Evolutionary conservation across 2,888 invertebrate species (phyloP).

Genomic region (Dynastes grantii): DNA sequence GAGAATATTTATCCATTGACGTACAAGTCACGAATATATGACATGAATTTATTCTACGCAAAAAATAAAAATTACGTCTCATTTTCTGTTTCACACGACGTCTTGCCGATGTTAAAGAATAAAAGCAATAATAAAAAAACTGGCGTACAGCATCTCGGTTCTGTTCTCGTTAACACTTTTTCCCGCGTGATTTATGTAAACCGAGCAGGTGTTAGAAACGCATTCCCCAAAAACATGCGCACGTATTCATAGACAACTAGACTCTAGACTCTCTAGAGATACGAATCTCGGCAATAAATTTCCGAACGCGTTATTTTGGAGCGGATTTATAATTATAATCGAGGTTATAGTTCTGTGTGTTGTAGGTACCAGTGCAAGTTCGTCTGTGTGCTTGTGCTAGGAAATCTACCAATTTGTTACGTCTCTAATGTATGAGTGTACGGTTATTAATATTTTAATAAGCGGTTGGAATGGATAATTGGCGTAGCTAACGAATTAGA

Average conservation of each 20-base stretch:
- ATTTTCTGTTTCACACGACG: no score
- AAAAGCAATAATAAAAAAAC: no score
- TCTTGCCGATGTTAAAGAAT: no score
- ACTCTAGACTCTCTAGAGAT: slow-evolving; percentile 3
- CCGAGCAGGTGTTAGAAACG: slow-evolving; percentile 28
- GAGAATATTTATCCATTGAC: no score
- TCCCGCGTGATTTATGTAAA: slow-evolving; percentile 18
- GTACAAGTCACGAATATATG: no score
- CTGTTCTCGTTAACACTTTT: neutral
- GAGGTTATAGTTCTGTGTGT: neutral
- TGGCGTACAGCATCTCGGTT: neutral
- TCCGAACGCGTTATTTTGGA: slow-evolving; percentile 20
- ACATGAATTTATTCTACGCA: no score
- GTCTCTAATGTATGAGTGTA: neutral
- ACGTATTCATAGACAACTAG: neutral
- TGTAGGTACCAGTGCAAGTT: neutral
- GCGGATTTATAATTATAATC: slow-evolving; percentile 35
- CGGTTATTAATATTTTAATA: slow-evolving; percentile 27
- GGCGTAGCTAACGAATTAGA: neutral
- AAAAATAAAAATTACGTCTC: no score
- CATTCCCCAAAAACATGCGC: slow-evolving; percentile 11
- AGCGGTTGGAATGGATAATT: slow-evolving; percentile 3
- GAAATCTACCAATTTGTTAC: slow-evolving; percentile 36
- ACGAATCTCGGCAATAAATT: slow-evolving; percentile 25
- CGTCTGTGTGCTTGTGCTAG: neutral